phyloP scores from a whole-genome alignment of 35 echinoderm and acorn worm genomes.

The Anneissia japonica region DNA sequence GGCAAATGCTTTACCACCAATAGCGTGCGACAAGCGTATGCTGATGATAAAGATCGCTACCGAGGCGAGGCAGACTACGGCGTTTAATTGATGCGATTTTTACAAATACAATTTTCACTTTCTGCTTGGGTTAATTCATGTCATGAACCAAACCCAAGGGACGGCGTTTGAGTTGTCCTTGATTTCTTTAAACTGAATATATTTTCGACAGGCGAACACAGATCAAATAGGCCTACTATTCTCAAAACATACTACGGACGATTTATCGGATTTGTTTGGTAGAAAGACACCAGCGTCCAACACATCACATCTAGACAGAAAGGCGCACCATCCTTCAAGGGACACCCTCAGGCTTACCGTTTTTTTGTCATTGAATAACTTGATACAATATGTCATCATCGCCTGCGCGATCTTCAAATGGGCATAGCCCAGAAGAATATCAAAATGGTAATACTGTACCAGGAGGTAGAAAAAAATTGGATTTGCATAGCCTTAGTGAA shows the following conservation, averaged over 20 bases:
- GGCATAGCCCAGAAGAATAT: background rate
- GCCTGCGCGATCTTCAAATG: background rate
- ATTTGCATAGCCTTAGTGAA: background rate
- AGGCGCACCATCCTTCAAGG: too few relatives aligned
- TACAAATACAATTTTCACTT: background rate
- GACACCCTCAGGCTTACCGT: too few relatives aligned
- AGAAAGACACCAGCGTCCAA: too few relatives aligned
- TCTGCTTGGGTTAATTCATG: background rate
- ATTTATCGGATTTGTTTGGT: too few relatives aligned
- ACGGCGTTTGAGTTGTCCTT: background rate
- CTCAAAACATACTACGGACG: too few relatives aligned
- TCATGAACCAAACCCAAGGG: background rate
- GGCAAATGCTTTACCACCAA: background rate
- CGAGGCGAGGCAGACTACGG: background rate
- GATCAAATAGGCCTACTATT: too few relatives aligned
- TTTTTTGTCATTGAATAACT: background rate
- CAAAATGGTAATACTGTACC: background rate
- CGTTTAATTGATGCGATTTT: background rate
- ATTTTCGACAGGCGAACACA: background rate
- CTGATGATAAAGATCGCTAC: background rate
- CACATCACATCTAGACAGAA: too few relatives aligned
- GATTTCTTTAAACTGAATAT: background rate
- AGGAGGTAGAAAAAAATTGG: background rate
- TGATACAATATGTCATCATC: background rate
- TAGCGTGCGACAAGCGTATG: background rate